phyloP scores from a whole-genome alignment of 2,113 vertebrate species.

The Clarias batrachus region DNA sequence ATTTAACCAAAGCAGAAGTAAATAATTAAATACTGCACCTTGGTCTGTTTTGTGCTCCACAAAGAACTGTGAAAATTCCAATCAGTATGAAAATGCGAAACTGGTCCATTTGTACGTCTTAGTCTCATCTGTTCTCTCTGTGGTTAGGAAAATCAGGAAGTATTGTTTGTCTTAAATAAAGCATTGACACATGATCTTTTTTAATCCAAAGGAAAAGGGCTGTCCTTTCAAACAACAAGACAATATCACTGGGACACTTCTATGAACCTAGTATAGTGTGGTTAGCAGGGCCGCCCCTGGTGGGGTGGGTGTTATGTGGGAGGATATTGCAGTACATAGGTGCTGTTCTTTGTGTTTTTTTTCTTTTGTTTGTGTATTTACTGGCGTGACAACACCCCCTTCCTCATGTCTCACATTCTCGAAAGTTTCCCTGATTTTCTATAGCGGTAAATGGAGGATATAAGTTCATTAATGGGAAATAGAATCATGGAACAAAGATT shows the following conservation, averaged over 20 bases:
- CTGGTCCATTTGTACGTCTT: slow-evolving; percentile 57
- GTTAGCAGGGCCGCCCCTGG: neutral
- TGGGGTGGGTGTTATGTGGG: neutral
- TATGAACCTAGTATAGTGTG: neutral
- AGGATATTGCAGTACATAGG: neutral
- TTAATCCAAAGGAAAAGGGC: neutral
- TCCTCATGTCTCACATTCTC: neutral
- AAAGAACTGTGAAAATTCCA: slow-evolving; percentile 35
- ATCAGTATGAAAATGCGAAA: slow-evolving; percentile 48
- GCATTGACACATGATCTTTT: slow-evolving; percentile 37
- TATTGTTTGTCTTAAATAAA: slow-evolving; percentile 16
- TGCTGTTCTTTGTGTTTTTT: neutral
- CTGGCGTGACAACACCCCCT: neutral
- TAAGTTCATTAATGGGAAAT: too few relatives aligned
- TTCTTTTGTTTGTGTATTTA: neutral
- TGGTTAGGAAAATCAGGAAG: slow-evolving; percentile 7
- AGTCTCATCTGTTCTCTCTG: neutral
- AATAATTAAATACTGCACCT: slow-evolving; percentile 39
- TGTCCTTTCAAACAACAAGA: neutral
- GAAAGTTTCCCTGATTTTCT: too few relatives aligned
- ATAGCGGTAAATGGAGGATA: too few relatives aligned
- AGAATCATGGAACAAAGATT: too few relatives aligned
- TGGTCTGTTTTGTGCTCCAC: slow-evolving; percentile 11
- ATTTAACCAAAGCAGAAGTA: neutral
- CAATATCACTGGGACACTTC: neutral